Conservation (phyloP, 2,113 vertebrate species). For the Sialia sialis region DNA sequence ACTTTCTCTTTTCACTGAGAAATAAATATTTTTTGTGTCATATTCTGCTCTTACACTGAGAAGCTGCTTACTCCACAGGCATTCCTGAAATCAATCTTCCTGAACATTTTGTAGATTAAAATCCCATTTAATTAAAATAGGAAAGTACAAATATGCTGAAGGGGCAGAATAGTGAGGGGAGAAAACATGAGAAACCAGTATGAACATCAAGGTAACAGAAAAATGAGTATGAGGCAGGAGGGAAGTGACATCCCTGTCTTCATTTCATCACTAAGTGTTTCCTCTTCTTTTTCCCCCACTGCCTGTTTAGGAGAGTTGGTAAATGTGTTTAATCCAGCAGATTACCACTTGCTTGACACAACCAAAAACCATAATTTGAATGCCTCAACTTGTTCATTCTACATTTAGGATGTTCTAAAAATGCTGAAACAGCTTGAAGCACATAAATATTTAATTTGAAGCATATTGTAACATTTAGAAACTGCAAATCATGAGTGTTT, state of each 20-base stretch:
- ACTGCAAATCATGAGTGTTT: neutral
- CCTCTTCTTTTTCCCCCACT: neutral
- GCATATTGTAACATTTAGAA: neutral
- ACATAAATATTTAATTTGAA: neutral
- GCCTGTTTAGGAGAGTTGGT: neutral
- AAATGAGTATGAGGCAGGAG: neutral
- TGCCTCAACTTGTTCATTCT: neutral
- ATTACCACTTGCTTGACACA: neutral
- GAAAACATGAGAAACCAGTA: neutral
- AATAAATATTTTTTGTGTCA: neutral
- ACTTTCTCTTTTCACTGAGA: neutral
- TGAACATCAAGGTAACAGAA: neutral
- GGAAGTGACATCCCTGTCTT: neutral
- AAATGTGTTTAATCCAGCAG: neutral
- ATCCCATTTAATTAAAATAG: neutral
- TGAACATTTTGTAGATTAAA: neutral
- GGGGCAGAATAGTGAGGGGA: neutral
- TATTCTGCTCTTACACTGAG: neutral
- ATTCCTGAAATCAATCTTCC: neutral
- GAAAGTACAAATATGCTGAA: neutral
- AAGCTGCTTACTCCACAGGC: neutral
- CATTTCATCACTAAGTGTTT: neutral
- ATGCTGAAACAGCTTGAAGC: neutral
- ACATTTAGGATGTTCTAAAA: neutral
- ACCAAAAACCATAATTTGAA: neutral